Base-by-base conservation (phyloP, 2,113 vertebrate genomes). In the Lethenteron camtschaticum region DNA sequence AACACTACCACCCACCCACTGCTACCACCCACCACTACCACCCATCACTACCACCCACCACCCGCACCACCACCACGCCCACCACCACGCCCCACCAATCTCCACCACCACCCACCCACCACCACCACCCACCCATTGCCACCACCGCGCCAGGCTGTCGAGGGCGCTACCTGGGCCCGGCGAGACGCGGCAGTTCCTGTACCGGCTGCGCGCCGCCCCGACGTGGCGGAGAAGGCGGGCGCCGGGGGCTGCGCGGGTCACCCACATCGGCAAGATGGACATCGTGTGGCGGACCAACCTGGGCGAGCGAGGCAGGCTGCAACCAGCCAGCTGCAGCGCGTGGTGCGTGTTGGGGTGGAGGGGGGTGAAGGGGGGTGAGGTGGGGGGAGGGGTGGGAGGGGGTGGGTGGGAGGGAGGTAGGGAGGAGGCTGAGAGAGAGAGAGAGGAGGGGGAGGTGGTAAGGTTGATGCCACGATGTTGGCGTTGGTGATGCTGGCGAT, bases 271-370 rank as follows among this genome's bases (percentile, higher is more conserved):
- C 55, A 99, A 99, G 75, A 75, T 99, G n/a, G 94, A 99, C 77
- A 99, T 99, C 20, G 94, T 99, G 3, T 99, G 94, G 92, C 96
- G 96, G 79, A 99, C 94, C 71, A 99, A 99, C 58, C 80, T 99
- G 24, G 94, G 94, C 69, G 94, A 99, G 81, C 81, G 86, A 70
- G 94, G 94, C 74, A 82, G 94, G 73, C 77, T 99, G 68, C 94
- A 99, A 99, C 94, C 73, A 99, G 94, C 73, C 94, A 99, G 74
- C 87, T 99, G 8, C 94, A 99, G 73, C 84, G 92, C 82, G 96
- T 99, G 94, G 92, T 96, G 77, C 73, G 78, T 76, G 66, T 70
- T 71, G 60, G 68, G 20, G 13, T 55, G 24, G 41, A 3, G 56
- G 57, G 56, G 55, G 56, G 56, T 3, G 14, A 69, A 9, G 2